Percentiles rank a stretch among this genome's conserved stretches.
phyloP scores from a whole-genome alignment of 1,140 invertebrate genomes.

The Nomia melanderi region DNA sequence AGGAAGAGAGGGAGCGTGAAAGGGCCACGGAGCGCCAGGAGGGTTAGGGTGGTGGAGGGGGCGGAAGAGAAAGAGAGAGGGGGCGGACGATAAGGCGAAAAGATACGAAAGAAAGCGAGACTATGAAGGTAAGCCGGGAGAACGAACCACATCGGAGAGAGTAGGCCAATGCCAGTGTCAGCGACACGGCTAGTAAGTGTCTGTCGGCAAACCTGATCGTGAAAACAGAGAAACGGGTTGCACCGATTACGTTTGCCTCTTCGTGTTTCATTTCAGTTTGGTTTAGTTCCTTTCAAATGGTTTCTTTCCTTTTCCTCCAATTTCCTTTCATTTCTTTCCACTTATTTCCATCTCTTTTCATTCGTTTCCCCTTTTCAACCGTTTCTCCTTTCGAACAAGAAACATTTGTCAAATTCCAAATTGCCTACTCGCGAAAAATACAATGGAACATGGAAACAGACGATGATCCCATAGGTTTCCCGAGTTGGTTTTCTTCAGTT shows the following conservation, averaged over 20 bases:
- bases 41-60: too few relatives aligned
- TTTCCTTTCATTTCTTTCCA: neutral
- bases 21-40: too few relatives aligned
- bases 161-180: conserved; percentile 80
- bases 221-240: conserved; percentile 75
- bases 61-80: too few relatives aligned
- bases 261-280: conserved; percentile 58
- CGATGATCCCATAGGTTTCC: neutral
- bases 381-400: neutral
- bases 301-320: too few relatives aligned
- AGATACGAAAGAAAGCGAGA: conserved; percentile 75
- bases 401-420: neutral
- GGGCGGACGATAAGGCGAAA: conserved; percentile 34
- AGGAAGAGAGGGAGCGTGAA: too few relatives aligned
- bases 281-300: too few relatives aligned
- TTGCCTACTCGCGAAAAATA: neutral
- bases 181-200: conserved; percentile 73
- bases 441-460: too few relatives aligned
- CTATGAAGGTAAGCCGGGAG: conserved; percentile 70
- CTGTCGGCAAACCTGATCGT: conserved; percentile 77
- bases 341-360: too few relatives aligned
- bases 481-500: conserved; percentile 31
- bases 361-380: too few relatives aligned
- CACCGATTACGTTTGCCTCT: conserved; percentile 68
- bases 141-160: conserved; percentile 74